These are phyloP conservation scores for Onychostruthus taczanowskii DNA, from an alignment of 2,113 vertebrate genomes.

Conservation along the genomic window DNA sequence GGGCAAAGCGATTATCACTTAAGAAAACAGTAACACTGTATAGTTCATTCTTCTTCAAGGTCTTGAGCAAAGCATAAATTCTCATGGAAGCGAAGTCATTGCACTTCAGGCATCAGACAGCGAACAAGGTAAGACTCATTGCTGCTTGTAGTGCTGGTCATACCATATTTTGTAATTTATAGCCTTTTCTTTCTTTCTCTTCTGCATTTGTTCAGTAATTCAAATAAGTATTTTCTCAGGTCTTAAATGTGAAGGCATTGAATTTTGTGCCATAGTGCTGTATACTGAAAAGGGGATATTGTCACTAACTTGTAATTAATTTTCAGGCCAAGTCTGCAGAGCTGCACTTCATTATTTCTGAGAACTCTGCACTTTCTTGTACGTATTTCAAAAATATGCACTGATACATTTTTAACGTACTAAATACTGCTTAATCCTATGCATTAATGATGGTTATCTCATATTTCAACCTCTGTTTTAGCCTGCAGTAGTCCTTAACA, in stretches of 20 bases:
- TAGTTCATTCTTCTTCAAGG: conserved; percentile 87
- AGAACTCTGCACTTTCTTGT: background rate
- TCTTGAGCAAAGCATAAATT: conserved; percentile 85
- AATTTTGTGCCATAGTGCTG: background rate
- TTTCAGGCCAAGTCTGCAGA: background rate
- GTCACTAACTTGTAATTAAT: background rate
- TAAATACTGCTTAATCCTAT: background rate
- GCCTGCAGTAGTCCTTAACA: background rate
- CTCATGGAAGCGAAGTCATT: conserved; percentile 41
- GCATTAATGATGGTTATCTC: background rate
- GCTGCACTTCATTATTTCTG: background rate
- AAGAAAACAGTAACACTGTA: conserved; percentile 82
- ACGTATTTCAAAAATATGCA: background rate
- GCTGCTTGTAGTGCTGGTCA: background rate
- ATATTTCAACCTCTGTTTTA: background rate
- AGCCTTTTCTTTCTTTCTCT: background rate
- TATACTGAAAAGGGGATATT: background rate
- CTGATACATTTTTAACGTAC: background rate
- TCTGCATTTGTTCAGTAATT: background rate
- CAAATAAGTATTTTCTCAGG: background rate
- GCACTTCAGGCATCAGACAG: conserved; percentile 53
- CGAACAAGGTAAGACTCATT: conserved; percentile 70
- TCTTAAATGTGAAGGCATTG: background rate
- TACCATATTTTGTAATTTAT: background rate
- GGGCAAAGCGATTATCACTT: conserved; percentile 68